Conservation (phyloP, 2,888 invertebrate genomes). For the Mythimna albipuncta region DNA sequence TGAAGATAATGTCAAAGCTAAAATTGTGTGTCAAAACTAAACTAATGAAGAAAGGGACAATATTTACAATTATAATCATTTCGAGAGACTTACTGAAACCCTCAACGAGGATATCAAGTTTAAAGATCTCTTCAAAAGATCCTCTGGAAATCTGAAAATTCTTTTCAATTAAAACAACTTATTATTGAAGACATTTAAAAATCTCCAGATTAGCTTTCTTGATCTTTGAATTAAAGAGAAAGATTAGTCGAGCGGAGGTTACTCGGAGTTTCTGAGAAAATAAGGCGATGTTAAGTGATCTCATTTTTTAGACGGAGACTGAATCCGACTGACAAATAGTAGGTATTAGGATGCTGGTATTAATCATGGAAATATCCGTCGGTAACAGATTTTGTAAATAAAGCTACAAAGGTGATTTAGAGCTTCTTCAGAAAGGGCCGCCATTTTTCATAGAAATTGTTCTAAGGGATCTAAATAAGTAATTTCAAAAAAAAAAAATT, state of each 20-base stretch:
- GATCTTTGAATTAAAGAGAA: conserved; percentile 60
- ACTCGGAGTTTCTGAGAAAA: conserved; percentile 37
- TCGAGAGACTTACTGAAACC: not conserved
- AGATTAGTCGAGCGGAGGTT: conserved; percentile 29
- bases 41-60: not conserved
- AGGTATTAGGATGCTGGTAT: conserved; percentile 28
- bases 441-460: not conserved
- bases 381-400: conserved; percentile 10
- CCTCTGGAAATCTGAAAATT: conserved; percentile 5
- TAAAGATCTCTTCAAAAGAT: conserved; percentile 5
- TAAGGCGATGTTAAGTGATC: conserved; percentile 39
- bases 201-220: conserved; percentile 45
- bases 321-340: conserved; percentile 28
- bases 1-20: not conserved
- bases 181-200: conserved; percentile 42
- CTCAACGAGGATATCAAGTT: not conserved
- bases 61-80: not conserved
- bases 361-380: conserved; percentile 37
- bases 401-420: conserved; percentile 9
- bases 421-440: not conserved
- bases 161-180: conserved; percentile 49
- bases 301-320: conserved; percentile 41
- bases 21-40: not conserved
- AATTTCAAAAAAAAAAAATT: not conserved
- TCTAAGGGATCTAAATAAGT: not conserved